Evolutionary conservation across 2,113 vertebrate genomes (phyloP).

Genomic region (Ammodytes marinus): DNA sequence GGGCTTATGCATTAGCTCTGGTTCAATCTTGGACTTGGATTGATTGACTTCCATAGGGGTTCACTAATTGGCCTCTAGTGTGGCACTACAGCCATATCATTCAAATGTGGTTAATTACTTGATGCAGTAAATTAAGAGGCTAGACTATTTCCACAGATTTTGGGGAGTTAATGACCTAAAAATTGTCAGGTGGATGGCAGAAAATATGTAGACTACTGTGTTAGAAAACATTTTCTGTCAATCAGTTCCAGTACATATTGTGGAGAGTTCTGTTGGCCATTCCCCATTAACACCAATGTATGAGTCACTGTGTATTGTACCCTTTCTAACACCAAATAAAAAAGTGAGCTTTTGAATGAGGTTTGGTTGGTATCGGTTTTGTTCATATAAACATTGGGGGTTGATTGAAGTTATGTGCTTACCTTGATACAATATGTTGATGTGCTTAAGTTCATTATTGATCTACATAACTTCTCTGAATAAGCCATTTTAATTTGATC

Average conservation of each 20-base stretch:
- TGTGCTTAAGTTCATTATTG: neutral
- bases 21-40: conserved; percentile 78
- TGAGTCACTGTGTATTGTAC: conserved; percentile 2
- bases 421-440: neutral
- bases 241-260: conserved; percentile 79
- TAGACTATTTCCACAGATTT: conserved; percentile 2
- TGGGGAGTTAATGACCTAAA: neutral
- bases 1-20: conserved; percentile 56
- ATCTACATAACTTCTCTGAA: neutral
- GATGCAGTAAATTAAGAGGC: neutral
- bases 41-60: conserved; percentile 71
- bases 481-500: neutral
- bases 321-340: conserved; percentile 21
- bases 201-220: neutral
- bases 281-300: conserved; percentile 47
- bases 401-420: neutral
- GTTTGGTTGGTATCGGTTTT: neutral
- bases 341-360: neutral
- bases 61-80: neutral
- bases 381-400: neutral
- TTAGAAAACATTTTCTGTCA: conserved; percentile 44
- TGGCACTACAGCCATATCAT: neutral
- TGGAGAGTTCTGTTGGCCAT: conserved; percentile 65
- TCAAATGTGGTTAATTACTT: neutral
- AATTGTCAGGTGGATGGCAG: neutral